Evolutionary conservation across 2,888 invertebrate genomes (phyloP), one percentile per base, ranked within the genome.

Genomic region (Gasteruption jaculator): DNA sequence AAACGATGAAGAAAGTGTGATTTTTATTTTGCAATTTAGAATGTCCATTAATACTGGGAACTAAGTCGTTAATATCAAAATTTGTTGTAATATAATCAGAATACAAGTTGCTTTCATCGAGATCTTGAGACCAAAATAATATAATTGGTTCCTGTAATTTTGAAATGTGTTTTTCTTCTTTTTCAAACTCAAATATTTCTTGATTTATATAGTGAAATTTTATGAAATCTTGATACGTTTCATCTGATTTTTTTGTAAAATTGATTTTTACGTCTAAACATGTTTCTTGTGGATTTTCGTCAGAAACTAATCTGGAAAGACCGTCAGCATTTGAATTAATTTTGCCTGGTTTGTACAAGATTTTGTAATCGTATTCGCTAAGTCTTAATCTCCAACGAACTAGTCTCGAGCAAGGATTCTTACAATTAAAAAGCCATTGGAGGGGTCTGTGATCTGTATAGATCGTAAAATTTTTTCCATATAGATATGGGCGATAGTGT

Each of bases 361-460:
- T 21, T 27, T 34, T 19, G 25, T 43, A 42, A 7, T 34, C 35
- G 16, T 48, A 33, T 11, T 48, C 45, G 1, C 22, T 25, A 12
- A 48, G 16, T 22, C 27, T 43, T 4, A 46, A 4, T 19, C 38
- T 26, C 43, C 46, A 46, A 19, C 43, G 32, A 32, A 43, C 31
- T 15, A 46, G n/a, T 8, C 43, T 15, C 1, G 30, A 39, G 12
- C 37, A 22, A 12, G 43, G 39, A 3, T 46, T 43, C n/a, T 46
- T 46, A 8, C 40, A 41, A 29, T 41, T 41, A 7, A 41, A 41
- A 14, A 41, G 5, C 41, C 41, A 41, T 3, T 34, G 33, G 3
- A 40, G 5, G 2, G 41, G 41, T 30, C 32, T 31, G 26, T 41
- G 41, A n/a, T 43, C 38, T 12, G 41, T 41, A 7, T 30, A 14